Conservation (phyloP, 2,797 vertebrate genomes). For the Carapus acus region DNA sequence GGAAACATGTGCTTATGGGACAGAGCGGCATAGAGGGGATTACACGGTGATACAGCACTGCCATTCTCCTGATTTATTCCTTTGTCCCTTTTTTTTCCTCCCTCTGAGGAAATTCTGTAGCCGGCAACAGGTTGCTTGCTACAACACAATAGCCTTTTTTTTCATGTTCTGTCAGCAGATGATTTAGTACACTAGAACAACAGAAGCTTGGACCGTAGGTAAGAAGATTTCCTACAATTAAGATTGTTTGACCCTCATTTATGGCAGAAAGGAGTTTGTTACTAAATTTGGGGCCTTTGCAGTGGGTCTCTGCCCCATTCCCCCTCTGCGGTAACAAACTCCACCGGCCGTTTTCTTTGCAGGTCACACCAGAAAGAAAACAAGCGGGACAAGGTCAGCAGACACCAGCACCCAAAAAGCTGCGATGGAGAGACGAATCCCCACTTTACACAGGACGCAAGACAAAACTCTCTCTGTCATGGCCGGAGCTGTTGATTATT, state of each 20-base stretch:
- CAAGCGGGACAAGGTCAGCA: constrained; percentile 68
- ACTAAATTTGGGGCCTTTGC: no score
- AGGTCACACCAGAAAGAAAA: constrained; percentile 74
- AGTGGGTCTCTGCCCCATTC: no score
- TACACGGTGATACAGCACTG: constrained; percentile 47
- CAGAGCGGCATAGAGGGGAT: constrained; percentile 48
- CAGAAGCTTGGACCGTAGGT: no score
- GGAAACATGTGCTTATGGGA: constrained; percentile 59
- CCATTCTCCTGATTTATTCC: constrained; percentile 35
- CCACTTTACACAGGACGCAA: constrained; percentile 28
- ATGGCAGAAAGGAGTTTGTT: constrained; percentile 25
- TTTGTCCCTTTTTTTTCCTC: constrained; percentile 19
- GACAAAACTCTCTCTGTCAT: constrained; percentile 40
- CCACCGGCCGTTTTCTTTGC: constrained; percentile 75
- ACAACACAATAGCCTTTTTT: constrained; percentile 26
- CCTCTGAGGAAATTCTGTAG: constrained; percentile 31
- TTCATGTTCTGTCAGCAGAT: constrained; percentile 21
- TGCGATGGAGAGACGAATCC: constrained; percentile 50
- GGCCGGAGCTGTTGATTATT: constrained; percentile 44
- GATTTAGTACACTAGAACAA: background rate
- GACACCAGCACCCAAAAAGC: constrained; percentile 49
- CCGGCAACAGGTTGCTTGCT: constrained; percentile 52
- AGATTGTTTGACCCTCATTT: background rate
- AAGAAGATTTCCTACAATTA: no score
- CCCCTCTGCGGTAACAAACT: no score